Conservation (phyloP, 2,797 vertebrate genomes). For the Tiaroga cobitis region DNA sequence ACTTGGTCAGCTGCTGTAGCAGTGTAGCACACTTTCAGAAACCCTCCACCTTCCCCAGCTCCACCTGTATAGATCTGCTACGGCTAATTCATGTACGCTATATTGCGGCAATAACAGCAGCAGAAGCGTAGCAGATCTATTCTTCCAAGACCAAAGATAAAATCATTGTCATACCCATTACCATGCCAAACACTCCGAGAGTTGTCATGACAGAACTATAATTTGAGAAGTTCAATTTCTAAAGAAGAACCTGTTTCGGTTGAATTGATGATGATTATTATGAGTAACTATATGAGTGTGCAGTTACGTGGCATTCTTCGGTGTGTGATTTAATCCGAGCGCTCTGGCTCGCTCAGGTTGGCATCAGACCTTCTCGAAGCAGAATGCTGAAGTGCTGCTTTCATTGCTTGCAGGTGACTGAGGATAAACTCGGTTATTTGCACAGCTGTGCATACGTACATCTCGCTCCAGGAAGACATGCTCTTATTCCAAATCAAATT, state of each 20-base stretch:
- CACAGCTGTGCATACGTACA: conserved; percentile 62
- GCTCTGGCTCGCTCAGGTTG: neutral
- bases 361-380: conserved; percentile 35
- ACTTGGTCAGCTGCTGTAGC: neutral
- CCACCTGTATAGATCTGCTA: neutral
- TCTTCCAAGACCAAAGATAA: neutral
- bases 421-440: conserved; percentile 61
- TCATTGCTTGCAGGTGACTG: conserved; percentile 64
- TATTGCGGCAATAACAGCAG: neutral
- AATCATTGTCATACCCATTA: neutral
- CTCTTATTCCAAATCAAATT: conserved; percentile 65
- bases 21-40: neutral
- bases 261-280: neutral
- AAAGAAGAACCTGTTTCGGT: neutral
- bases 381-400: conserved; percentile 63
- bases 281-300: neutral
- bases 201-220: neutral
- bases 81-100: neutral
- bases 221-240: neutral
- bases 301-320: neutral
- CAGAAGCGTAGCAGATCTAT: too few relatives aligned
- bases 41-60: neutral
- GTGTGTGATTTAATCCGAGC: neutral
- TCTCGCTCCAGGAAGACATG: conserved; percentile 58
- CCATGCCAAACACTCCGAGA: neutral